A percentile compares a stretch with the other conserved stretches of the same genome.
Conservation (phyloP, 2,113 vertebrate genomes). For the Dasyornis broadbenti region DNA sequence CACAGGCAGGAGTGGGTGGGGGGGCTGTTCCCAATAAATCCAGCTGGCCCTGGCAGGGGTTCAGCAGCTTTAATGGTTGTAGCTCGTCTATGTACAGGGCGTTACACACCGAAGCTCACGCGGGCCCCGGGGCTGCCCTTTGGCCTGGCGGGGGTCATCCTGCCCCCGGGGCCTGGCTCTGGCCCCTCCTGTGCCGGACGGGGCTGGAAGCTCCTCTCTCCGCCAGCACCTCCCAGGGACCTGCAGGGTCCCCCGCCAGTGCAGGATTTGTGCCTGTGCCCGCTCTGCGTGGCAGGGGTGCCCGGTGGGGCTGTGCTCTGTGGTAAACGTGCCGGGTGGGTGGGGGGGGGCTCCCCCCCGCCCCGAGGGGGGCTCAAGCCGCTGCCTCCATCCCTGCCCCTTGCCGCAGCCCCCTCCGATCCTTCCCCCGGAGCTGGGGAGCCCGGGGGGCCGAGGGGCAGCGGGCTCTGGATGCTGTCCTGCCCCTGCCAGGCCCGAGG, state of each 20-base stretch:
- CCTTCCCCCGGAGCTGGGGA: neutral
- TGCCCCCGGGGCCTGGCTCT: neutral
- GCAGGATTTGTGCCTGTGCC: constrained; percentile 1
- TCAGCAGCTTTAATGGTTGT: constrained; percentile 72
- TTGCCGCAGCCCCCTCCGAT: neutral
- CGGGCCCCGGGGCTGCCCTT: neutral
- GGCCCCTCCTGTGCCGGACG: neutral
- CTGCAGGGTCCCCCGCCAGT: neutral
- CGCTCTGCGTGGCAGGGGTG: neutral
- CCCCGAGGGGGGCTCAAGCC: neutral
- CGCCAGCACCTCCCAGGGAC: neutral
- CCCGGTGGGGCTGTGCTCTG: constrained; percentile 9
- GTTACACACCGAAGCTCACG: neutral
- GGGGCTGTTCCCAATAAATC: neutral
- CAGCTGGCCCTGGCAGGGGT: neutral
- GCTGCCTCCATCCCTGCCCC: neutral
- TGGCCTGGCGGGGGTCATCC: neutral
- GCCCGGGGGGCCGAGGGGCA: neutral
- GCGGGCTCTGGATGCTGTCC: neutral
- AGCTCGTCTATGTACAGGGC: constrained; percentile 70
- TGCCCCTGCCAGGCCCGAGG: neutral
- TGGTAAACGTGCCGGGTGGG: neutral
- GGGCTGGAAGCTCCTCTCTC: neutral
- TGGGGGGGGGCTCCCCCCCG: neutral
- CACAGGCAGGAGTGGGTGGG: fast-evolving